phyloP scores from a whole-genome alignment of 2,113 vertebrate genomes.

The Pluvianellus socialis region DNA sequence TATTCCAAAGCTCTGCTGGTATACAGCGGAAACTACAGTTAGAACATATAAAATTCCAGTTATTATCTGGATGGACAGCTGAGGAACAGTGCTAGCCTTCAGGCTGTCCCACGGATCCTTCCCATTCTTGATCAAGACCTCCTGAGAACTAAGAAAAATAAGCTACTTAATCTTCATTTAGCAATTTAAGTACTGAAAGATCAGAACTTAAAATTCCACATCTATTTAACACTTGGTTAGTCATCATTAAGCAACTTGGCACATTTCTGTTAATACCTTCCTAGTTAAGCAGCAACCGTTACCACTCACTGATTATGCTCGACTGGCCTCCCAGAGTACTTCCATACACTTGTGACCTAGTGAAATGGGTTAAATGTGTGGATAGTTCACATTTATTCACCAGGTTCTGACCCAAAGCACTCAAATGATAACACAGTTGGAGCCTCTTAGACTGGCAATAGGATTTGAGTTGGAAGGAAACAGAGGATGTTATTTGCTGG shows the following conservation, averaged over 20 bases:
- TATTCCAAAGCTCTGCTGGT: neutral
- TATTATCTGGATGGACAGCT: neutral
- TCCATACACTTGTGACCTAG: neutral
- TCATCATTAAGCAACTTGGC: conserved; percentile 1
- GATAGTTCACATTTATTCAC: neutral
- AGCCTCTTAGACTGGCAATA: neutral
- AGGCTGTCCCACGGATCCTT: neutral
- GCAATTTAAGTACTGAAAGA: conserved; percentile 2
- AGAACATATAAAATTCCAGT: neutral
- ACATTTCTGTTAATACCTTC: conserved; percentile 10
- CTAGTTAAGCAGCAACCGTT: conserved; percentile 22
- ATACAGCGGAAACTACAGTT: neutral
- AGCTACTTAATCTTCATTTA: conserved; percentile 15
- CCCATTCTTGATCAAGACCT: neutral
- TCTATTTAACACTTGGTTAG: conserved; percentile 58
- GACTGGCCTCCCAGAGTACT: neutral
- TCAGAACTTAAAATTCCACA: conserved; percentile 16
- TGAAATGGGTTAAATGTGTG: neutral
- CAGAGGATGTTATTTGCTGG: neutral
- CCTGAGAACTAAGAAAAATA: neutral
- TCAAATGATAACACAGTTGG: neutral
- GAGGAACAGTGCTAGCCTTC: neutral
- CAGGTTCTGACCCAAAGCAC: neutral
- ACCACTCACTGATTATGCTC: neutral
- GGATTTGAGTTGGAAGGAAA: neutral